Base-by-base conservation (phyloP, 1,140 invertebrate genomes). In the Anagrus nilaparvatae region DNA sequence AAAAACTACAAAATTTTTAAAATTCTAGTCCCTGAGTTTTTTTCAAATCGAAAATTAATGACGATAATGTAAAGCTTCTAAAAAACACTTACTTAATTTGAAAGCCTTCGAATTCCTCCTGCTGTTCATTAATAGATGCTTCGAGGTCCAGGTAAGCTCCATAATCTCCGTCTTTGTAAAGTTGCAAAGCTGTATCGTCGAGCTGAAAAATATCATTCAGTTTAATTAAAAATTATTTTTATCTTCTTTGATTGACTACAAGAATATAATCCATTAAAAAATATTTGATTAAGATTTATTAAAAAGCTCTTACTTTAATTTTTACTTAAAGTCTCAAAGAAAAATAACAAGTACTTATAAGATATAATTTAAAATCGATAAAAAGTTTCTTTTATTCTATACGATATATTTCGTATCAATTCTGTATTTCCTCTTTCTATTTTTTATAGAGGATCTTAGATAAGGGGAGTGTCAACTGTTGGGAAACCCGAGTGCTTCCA, bases 71-170 rank as follows among this genome's bases (percentile, higher is more conserved):
- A 20, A 46, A 39, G 30, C 29, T 17, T 14, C 32, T 44, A 50
- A 7, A 14, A 12, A 25, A 33, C 37, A 78, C 84, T 87, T 69
- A 97, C 93, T 88, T 92, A 58, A 84, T 81, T 61, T 85, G 81
- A 56, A 97, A 88, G 47, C 88, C 90, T 63, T 97, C 93, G 52
- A 97, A 81, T 61, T 97, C 94, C 60, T 97, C 93, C 47, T 86
- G 79, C 61, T 97, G 93, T 67, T 97, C 93, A 54, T 82, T 87
- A 50, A 97, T 81, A 23, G 91, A 89, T 17, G 89, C 87, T 63
- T 97, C 93, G 58, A 96, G 74, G 69, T 97, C 94, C 65, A 97
- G 69, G 67, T 97, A 97, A 36, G 87, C 82, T n/a, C 91, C 91
- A 67, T 89, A 96, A 65, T 95, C 91, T 49, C 91, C 87, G 69